Conservation (phyloP, 92 coral and sea anemone genomes). For the Siderastrea radians region DNA sequence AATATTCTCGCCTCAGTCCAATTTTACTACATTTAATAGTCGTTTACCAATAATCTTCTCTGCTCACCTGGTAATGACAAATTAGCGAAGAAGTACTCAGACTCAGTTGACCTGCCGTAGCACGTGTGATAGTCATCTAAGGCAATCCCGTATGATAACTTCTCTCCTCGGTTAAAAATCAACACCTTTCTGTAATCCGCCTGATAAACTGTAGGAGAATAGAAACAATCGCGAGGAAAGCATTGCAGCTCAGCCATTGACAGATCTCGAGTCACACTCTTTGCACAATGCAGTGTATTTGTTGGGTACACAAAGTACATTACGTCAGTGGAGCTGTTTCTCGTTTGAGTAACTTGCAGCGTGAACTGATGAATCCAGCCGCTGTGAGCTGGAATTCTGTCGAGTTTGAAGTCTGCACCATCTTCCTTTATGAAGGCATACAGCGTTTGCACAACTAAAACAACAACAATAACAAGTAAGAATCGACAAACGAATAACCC, state of each 20-base stretch:
- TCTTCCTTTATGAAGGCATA: constrained; percentile 54
- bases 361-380: constrained; percentile 80
- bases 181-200: constrained; percentile 43
- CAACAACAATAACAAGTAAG: not conserved
- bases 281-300: constrained; percentile 11
- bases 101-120: constrained; percentile 7
- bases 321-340: constrained; percentile 39
- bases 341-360: constrained; percentile 48
- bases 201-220: constrained; percentile 18
- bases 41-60: too few relatives aligned
- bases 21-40: not conserved
- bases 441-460: constrained; percentile 34
- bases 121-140: constrained; percentile 30
- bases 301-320: constrained; percentile 66
- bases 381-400: constrained; percentile 48
- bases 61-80: constrained; percentile 11
- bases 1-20: too few relatives aligned
- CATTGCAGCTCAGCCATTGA: constrained; percentile 22
- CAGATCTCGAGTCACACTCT: constrained; percentile 40
- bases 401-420: constrained; percentile 60
- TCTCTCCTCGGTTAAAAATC: constrained; percentile 48
- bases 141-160: constrained; percentile 34
- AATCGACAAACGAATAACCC: not conserved
- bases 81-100: constrained; percentile 20
- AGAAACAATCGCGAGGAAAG: constrained; percentile 66